A percentile compares a stretch with the other conserved stretches of the same genome.
Evolutionary conservation across 2,113 vertebrate genomes (phyloP).

Genomic region (Passer domesticus): DNA sequence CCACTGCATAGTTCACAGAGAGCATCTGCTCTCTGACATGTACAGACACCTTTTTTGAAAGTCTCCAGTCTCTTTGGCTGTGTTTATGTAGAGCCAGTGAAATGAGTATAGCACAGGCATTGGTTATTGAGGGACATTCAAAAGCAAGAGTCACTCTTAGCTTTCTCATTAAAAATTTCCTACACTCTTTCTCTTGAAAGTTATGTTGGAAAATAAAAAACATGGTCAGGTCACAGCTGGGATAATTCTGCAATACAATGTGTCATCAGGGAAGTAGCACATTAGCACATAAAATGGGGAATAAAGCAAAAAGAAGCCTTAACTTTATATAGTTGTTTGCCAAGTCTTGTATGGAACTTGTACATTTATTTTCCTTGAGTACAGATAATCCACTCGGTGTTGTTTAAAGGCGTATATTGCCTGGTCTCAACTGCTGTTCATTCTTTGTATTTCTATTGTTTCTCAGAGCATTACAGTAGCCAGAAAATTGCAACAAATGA

Average conservation of each 20-base stretch:
- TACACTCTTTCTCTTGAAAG: background rate
- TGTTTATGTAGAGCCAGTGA: background rate
- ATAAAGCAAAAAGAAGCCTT: background rate
- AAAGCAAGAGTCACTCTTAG: background rate
- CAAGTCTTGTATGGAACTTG: background rate
- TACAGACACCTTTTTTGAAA: background rate
- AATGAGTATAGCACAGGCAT: background rate
- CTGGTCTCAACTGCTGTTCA: background rate
- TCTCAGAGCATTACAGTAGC: background rate
- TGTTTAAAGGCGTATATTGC: background rate
- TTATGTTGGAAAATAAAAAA: background rate
- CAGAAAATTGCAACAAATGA: background rate
- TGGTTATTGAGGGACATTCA: background rate
- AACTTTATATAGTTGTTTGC: background rate
- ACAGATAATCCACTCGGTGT: background rate
- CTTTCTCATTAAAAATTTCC: background rate
- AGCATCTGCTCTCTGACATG: background rate
- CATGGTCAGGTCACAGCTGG: background rate
- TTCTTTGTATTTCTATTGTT: background rate
- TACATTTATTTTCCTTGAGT: background rate
- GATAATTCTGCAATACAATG: background rate
- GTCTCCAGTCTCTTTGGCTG: background rate
- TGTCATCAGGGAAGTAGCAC: background rate
- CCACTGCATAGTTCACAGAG: background rate
- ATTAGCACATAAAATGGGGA: background rate